Conservation (phyloP, 2,888 invertebrate genomes). For the Pseudoips prasinana region DNA sequence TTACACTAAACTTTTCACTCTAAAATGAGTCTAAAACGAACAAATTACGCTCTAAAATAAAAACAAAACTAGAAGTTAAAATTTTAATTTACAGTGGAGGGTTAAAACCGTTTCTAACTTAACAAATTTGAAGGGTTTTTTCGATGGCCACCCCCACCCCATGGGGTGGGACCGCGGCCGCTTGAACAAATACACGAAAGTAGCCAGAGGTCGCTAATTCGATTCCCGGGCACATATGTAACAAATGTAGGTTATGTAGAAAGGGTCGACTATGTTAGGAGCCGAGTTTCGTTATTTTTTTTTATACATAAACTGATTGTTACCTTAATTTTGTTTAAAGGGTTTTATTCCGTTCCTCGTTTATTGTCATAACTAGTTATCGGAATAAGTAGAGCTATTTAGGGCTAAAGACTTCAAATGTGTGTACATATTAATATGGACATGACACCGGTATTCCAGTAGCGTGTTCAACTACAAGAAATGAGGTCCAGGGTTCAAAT, state of each 20-base stretch:
- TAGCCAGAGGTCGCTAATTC: slow-evolving; percentile 45
- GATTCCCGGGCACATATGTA: slow-evolving; percentile 32
- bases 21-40: background rate
- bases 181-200: slow-evolving; percentile 44
- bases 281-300: no score
- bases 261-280: slow-evolving; percentile 8
- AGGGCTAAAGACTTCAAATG: no score
- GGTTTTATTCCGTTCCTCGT: no score
- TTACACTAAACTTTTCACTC: no score
- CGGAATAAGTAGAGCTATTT: no score
- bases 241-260: slow-evolving; percentile 24
- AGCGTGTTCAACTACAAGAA: no score
- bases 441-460: no score
- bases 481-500: no score
- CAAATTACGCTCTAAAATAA: slow-evolving; percentile 1
- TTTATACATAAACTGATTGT: no score
- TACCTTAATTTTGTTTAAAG: no score
- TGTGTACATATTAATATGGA: no score
- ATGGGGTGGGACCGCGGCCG: slow-evolving; percentile 28
- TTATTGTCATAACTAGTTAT: no score
- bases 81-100: slow-evolving; percentile 26
- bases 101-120: slow-evolving; percentile 27
- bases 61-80: slow-evolving; percentile 14
- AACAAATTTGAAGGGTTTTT: slow-evolving; percentile 32
- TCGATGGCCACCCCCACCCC: slow-evolving; percentile 14